Percentiles rank a stretch among this genome's conserved stretches.
Evolutionary conservation across 1,140 invertebrate species (phyloP).

Genomic region (Trachymyrmex septentrionalis): DNA sequence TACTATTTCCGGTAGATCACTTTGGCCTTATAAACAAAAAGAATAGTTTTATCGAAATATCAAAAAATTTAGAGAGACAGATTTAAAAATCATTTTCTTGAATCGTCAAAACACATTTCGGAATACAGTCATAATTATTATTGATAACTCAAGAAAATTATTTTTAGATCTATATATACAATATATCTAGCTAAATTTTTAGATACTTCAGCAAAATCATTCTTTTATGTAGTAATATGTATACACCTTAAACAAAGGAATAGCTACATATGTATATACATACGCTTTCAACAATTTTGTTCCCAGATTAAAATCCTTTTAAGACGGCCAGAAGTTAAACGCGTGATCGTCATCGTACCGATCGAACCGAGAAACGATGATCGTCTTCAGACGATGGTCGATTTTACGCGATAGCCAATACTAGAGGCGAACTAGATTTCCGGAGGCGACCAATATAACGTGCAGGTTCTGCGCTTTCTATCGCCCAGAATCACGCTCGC

Average conservation of each 20-base stretch:
- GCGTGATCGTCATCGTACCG: constrained; percentile 24
- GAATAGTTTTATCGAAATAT: too few species aligned
- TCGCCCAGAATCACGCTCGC: constrained; percentile 51
- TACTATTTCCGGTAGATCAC: neutral
- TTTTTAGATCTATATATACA: too few species aligned
- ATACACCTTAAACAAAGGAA: neutral
- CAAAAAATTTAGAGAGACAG: too few species aligned
- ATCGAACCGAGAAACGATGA: constrained; percentile 27
- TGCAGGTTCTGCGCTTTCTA: constrained; percentile 52
- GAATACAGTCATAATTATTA: too few species aligned
- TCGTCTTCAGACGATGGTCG: constrained; percentile 43
- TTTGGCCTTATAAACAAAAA: neutral
- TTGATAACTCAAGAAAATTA: too few species aligned
- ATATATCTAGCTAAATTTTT: too few species aligned
- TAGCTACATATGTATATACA: neutral
- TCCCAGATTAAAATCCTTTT: constrained; percentile 16
- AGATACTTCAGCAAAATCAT: too few species aligned
- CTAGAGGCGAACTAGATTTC: constrained; percentile 53
- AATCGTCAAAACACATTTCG: too few species aligned
- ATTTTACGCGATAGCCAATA: constrained; percentile 51
- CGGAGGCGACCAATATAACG: constrained; percentile 58
- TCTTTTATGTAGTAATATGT: neutral
- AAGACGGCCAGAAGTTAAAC: constrained; percentile 28
- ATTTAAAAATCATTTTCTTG: too few species aligned
- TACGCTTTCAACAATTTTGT: neutral